Conservation (phyloP, 2,113 vertebrate genomes). For the Indicator indicator region DNA sequence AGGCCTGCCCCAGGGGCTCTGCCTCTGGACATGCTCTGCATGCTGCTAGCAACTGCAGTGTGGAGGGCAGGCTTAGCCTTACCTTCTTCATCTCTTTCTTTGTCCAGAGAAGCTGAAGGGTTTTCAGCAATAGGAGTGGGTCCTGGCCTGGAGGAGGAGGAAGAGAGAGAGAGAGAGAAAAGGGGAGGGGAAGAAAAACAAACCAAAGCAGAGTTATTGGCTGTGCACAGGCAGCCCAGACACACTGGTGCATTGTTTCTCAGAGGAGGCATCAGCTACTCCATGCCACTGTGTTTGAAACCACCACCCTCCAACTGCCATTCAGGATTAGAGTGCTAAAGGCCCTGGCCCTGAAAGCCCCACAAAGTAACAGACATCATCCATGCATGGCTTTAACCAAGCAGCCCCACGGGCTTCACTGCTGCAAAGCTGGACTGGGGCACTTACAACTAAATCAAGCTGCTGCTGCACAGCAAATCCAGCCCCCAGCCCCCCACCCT, state of each 20-base stretch:
- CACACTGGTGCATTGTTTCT: slow-evolving; percentile 63
- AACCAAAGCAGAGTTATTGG: slow-evolving; percentile 64
- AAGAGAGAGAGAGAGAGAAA: not conserved
- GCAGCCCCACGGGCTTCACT: not conserved
- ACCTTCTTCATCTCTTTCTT: slow-evolving; percentile 66
- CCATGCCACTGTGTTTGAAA: slow-evolving; percentile 48
- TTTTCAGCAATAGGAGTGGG: slow-evolving; percentile 24
- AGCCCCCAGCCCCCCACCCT: accelerated
- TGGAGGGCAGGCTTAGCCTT: slow-evolving; percentile 32
- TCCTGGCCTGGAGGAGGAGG: slow-evolving; percentile 52
- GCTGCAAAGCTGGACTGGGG: not conserved
- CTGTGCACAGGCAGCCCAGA: slow-evolving; percentile 50
- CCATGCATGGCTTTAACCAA: not conserved
- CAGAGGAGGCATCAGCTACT: slow-evolving; percentile 41
- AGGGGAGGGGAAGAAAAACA: not conserved
- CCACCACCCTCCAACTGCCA: slow-evolving; percentile 54
- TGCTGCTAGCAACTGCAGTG: not conserved
- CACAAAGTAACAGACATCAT: not conserved
- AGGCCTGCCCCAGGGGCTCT: not conserved
- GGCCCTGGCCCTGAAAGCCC: slow-evolving; percentile 2
- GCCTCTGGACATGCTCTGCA: slow-evolving; percentile 13
- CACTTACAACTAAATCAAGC: not conserved
- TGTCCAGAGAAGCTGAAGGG: slow-evolving; percentile 60
- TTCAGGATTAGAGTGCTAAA: slow-evolving; percentile 65
- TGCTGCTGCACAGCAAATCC: not conserved